Evolutionary conservation across 2,113 vertebrate genomes (phyloP), one percentile per base, ranked within the genome.

Genomic region (Ondatra zibethicus): DNA sequence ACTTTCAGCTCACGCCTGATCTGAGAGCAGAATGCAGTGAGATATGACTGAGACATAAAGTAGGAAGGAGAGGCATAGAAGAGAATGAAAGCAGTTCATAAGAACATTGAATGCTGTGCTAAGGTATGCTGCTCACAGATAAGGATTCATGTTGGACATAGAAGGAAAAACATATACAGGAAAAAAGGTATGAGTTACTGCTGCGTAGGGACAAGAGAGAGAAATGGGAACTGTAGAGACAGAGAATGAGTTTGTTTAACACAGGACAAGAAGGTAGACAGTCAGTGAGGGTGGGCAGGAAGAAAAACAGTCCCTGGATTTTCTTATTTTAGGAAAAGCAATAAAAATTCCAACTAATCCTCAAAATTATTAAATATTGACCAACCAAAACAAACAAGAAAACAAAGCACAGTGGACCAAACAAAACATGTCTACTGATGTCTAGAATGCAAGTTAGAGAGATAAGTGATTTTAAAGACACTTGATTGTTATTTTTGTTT

Each of bases 281-380:
- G 81, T 73, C 8, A 66, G 12, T 52, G 3, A 0, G 1, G 3
- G 0, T 8, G 65, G 31, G 4, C 0, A 2, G 65, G 1, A 2
- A 78, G 55, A 93, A 88, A 2, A 16, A 16, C 0, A 8, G 12
- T 58, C 65, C 93, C 39, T 61, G 31, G 1, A 8, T 81, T 58
- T 13, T 55, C n/a, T 39, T 58, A 31, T 89, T 42, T 84, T n/a
- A 93, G 29, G 16, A 77, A 92, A 95, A 95, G 0, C 3, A 70
- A 16, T 86, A 52, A 77, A n/a, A 65, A 17, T 25, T 73, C 45
- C 85, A 58, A 52, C 70, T 66, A 68, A 94, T 93, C 82, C 50
- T 63, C 55, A 25, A 65, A 88, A 76, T 84, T 45, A 72, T 85
- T 93, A 92, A 76, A 63, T 58, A 61, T 61, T 58, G 50, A 36